Base-by-base conservation (phyloP, 2,113 vertebrate genomes). In the Phaethornis superciliosus region DNA sequence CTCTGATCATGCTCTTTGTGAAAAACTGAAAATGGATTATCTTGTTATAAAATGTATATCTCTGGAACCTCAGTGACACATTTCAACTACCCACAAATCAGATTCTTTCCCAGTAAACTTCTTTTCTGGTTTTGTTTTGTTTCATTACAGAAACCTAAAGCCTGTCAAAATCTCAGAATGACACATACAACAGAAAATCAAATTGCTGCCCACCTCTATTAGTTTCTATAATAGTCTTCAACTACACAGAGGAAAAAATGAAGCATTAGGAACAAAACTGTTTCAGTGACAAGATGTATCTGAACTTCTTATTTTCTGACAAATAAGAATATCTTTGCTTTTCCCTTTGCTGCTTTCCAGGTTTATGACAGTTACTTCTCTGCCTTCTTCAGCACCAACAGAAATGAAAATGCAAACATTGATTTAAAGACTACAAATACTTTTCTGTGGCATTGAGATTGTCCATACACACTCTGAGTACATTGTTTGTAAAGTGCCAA, bases 191-290 rank as follows among this genome's bases (percentile, higher is more conserved):
- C 85, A 94, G 85, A 95, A 95, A 95, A 94, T 88, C 93, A 77
- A 65, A 77, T 91, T 93, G 85, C 82, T 95, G 93, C 93, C 96
- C 94, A 95, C 85, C 79, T 85, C 81, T 93, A 89, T 93, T 91
- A 89, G 85, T 90, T 95, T 93, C 96, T 85, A 82, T 91, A 96
- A 95, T 60, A 85, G 94, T 94, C 65, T 88, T 84, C 93, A 92
- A 85, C 77, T 93, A 89, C 64, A 55, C 40, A 88, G 85, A 35
- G 94, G 52, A 69, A 90, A 95, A 96, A 92, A 80, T 88, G 90
- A 93, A 92, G 75, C 86, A 94, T 94, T 95, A 88, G 93, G 89
- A 96, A 89, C 82, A 85, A 94, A 96, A 96, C 42, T 88, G 88
- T 83, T 90, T 89, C 47, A 8, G 69, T 96, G 91, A 93, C 91